Percentiles rank a stretch among this genome's conserved stretches.
phyloP scores from a whole-genome alignment of 2,888 invertebrate genomes.

The Neoascia interrupta region DNA sequence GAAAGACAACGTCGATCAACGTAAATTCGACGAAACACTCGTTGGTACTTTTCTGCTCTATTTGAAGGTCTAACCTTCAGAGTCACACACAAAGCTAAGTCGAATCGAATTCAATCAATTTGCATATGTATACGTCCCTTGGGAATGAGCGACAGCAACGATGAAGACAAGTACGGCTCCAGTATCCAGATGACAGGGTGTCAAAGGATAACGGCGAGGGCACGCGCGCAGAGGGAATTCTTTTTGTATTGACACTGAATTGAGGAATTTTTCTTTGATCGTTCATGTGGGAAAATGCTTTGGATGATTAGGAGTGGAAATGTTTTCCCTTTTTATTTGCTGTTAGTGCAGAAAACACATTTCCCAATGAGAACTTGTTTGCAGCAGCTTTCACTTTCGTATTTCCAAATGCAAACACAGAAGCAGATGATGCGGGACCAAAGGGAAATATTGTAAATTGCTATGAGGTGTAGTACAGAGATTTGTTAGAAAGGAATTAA shows the following conservation, averaged over 20 bases:
- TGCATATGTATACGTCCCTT: slow-evolving; percentile 61
- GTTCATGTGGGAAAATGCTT: slow-evolving; percentile 58
- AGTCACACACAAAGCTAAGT: slow-evolving; percentile 42
- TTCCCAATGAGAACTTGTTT: no score
- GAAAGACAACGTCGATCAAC: not conserved
- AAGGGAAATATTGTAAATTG: no score
- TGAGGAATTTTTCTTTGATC: slow-evolving; percentile 67
- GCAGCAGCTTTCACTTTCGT: no score
- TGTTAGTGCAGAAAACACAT: slow-evolving; percentile 64
- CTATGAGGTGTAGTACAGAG: no score
- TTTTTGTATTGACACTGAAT: slow-evolving; percentile 64
- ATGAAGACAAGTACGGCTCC: slow-evolving; percentile 6
- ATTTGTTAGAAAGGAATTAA: no score
- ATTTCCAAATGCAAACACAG: no score
- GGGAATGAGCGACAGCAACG: slow-evolving; percentile 14
- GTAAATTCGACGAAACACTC: slow-evolving; percentile 26
- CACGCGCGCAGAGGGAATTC: slow-evolving; percentile 22
- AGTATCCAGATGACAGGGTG: not conserved
- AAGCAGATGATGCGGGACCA: no score
- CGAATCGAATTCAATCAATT: slow-evolving; percentile 68
- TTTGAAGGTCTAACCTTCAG: slow-evolving; percentile 51
- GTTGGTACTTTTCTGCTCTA: slow-evolving; percentile 43
- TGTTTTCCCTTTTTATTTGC: slow-evolving; percentile 59
- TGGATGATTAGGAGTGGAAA: slow-evolving; percentile 60
- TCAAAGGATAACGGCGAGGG: slow-evolving; percentile 13